Percentiles rank a stretch among this genome's conserved stretches.
Evolutionary conservation across 1,140 invertebrate species (phyloP).

Genomic region (Diorhabda carinulata): DNA sequence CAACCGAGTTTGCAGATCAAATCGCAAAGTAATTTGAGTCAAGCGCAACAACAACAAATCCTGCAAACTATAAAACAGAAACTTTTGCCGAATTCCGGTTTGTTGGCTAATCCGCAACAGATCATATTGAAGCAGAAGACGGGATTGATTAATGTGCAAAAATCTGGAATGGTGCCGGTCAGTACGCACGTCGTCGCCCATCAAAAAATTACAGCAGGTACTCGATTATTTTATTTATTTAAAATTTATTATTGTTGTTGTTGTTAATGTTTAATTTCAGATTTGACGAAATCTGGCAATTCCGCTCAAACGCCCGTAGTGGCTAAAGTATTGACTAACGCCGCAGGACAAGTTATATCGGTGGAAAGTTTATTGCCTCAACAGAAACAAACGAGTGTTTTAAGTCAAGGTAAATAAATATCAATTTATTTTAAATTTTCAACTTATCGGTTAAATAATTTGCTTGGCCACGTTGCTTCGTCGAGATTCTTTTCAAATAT

Average conservation of each 20-base stretch:
- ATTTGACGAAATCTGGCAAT: slow-evolving; percentile 18
- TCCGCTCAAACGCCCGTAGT: slow-evolving; percentile 46
- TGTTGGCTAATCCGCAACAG: slow-evolving; percentile 36
- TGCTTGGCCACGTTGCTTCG: too few species aligned
- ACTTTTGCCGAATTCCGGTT: slow-evolving; percentile 39
- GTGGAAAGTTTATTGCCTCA: slow-evolving; percentile 64
- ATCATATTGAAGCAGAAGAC: slow-evolving; percentile 39
- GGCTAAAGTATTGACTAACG: slow-evolving; percentile 58
- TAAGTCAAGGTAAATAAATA: slow-evolving; percentile 46
- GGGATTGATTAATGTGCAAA: slow-evolving; percentile 41
- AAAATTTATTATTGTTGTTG: neutral
- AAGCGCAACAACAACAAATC: slow-evolving; percentile 49
- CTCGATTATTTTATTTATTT: neutral
- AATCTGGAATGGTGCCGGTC: slow-evolving; percentile 23
- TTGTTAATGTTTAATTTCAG: neutral
- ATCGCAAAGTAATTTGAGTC: slow-evolving; percentile 44
- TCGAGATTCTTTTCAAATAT: too few species aligned
- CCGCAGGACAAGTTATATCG: slow-evolving; percentile 61
- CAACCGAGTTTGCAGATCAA: slow-evolving; percentile 33
- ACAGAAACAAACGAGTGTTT: slow-evolving; percentile 50
- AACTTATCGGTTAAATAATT: too few species aligned
- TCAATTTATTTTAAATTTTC: neutral
- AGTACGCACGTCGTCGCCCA: slow-evolving; percentile 12
- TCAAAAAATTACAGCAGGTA: slow-evolving; percentile 20
- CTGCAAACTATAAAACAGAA: slow-evolving; percentile 49